These are phyloP conservation scores for Troides helena DNA, from an alignment of 2,888 invertebrate species.

Conservation along the genomic window DNA sequence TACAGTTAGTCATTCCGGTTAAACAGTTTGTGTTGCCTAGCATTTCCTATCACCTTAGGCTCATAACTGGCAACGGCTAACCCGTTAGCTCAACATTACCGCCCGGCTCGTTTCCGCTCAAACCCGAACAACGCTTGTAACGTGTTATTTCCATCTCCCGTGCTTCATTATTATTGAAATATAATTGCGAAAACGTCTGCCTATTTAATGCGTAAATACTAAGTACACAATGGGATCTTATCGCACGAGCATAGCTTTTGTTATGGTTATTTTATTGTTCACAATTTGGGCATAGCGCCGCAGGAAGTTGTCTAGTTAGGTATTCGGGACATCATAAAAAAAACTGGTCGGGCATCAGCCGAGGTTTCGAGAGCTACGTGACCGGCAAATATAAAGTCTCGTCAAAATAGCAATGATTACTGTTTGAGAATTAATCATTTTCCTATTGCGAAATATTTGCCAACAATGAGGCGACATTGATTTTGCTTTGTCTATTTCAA, in stretches of 20 bases:
- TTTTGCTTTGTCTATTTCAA: not conserved
- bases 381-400: constrained; percentile 51
- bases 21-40: not conserved
- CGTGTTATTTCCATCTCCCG: constrained; percentile 12
- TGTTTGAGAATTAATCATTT: constrained; percentile 32
- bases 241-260: constrained; percentile 24
- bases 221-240: constrained; percentile 24
- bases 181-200: constrained; percentile 16
- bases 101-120: not conserved
- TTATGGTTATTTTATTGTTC: constrained; percentile 29
- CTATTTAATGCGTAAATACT: constrained; percentile 19
- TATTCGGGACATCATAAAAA: constrained; percentile 43
- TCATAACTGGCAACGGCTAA: constrained; percentile 9
- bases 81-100: constrained; percentile 13
- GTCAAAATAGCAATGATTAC: constrained; percentile 46
- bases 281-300: constrained; percentile 34
- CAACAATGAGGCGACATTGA: not conserved
- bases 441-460: constrained; percentile 21
- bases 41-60: constrained; percentile 8
- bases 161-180: constrained; percentile 17
- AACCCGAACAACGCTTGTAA: not conserved
- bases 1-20: constrained; percentile 15
- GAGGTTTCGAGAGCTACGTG: constrained; percentile 52
- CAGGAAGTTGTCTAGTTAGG: constrained; percentile 45
- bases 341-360: constrained; percentile 44